These are phyloP conservation scores for Gavia stellata DNA, from an alignment of 2,113 vertebrate genomes.

Conservation along the genomic window DNA sequence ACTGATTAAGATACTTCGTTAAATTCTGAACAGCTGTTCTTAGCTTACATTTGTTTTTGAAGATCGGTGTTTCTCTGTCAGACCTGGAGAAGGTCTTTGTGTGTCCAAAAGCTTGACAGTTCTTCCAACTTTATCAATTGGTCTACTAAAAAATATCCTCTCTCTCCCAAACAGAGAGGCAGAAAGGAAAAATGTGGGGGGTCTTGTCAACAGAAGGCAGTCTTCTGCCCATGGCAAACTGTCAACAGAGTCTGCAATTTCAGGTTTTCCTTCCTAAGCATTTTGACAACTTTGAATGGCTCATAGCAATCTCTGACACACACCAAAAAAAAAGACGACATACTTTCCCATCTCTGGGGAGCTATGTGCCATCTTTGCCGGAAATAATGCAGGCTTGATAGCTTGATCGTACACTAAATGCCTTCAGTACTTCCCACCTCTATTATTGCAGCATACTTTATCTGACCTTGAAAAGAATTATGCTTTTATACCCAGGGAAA, in stretches of 20 bases:
- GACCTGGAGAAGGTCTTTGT: not conserved
- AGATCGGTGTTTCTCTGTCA: not conserved
- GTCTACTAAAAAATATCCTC: not conserved
- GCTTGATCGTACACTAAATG: not conserved
- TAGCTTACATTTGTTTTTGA: not conserved
- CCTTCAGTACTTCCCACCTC: not conserved
- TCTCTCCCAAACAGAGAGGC: not conserved
- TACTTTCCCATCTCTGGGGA: not conserved
- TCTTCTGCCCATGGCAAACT: not conserved
- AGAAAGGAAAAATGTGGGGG: not conserved
- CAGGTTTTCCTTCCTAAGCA: not conserved
- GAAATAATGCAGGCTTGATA: not conserved
- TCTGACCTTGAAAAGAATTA: constrained; percentile 49
- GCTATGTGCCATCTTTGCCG: not conserved
- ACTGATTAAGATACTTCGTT: not conserved
- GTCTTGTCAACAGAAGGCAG: not conserved
- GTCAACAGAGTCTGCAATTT: not conserved
- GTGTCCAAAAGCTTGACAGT: not conserved
- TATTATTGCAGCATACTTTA: not conserved
- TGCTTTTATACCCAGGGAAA: not conserved
- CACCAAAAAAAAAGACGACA: too few relatives aligned
- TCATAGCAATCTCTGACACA: not conserved
- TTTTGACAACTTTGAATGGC: not conserved
- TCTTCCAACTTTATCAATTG: not conserved
- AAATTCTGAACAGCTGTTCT: not conserved